Conservation (phyloP, 1,140 invertebrate genomes). For the Drosophila leontia region DNA sequence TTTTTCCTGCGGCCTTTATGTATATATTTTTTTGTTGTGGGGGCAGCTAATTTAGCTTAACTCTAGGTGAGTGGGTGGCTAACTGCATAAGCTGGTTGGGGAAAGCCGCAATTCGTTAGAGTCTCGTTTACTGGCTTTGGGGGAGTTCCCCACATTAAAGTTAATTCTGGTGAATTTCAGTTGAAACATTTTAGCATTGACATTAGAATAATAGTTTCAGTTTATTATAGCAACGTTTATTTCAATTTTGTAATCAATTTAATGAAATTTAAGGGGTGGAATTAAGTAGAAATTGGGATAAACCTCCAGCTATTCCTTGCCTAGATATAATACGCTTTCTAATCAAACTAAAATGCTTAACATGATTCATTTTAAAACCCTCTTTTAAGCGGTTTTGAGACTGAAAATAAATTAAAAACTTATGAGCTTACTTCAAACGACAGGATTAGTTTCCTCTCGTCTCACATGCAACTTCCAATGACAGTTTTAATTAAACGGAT, state of each 20-base stretch:
- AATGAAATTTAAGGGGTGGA: background rate
- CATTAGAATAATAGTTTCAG: background rate
- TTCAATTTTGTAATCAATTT: background rate
- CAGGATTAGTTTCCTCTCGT: background rate
- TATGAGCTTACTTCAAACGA: slow-evolving; percentile 8
- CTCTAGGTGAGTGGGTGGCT: background rate
- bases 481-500: slow-evolving; percentile 66
- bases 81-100: slow-evolving; percentile 16
- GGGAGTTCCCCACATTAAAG: slow-evolving; percentile 1
- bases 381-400: background rate
- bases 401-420: background rate
- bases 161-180: background rate
- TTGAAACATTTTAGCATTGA: background rate
- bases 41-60: slow-evolving; percentile 44
- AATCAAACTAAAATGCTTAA: background rate
- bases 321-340: background rate
- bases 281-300: background rate
- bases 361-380: background rate
- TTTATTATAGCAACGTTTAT: background rate
- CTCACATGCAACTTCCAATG: slow-evolving; percentile 38
- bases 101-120: slow-evolving; percentile 1
- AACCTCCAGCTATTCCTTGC: background rate
- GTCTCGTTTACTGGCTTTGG: background rate
- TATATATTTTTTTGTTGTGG: slow-evolving; percentile 15
- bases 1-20: slow-evolving; percentile 20